These are phyloP conservation scores for Pandemis corylana DNA, from an alignment of 2,888 invertebrate species.

Conservation along the genomic window DNA sequence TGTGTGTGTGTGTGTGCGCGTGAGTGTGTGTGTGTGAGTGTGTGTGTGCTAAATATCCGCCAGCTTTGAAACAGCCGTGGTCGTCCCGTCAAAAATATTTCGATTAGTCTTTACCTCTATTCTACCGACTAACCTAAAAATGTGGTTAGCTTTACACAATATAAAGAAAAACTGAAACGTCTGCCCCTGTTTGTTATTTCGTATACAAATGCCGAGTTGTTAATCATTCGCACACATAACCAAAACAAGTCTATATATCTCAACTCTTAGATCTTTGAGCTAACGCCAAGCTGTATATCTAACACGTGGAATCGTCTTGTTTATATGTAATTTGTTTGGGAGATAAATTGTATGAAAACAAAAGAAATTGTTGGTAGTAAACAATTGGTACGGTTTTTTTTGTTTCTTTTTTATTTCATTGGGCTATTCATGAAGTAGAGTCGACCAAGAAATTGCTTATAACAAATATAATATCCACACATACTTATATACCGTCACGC, in stretches of 20 bases:
- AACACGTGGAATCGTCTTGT: conserved; percentile 13
- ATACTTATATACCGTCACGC: too few relatives aligned
- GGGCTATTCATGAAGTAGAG: too few relatives aligned
- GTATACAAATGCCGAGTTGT: conserved; percentile 27
- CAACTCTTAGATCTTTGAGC: conserved; percentile 25
- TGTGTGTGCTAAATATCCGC: too few relatives aligned
- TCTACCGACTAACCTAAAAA: not conserved
- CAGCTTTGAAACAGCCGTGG: too few relatives aligned
- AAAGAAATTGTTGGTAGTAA: conserved; percentile 25
- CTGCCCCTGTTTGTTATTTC: conserved; percentile 16
- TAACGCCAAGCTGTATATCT: conserved; percentile 32
- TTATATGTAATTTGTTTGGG: conserved; percentile 25
- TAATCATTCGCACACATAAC: conserved; percentile 23
- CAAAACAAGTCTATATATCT: conserved; percentile 34
- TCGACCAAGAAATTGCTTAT: too few relatives aligned
- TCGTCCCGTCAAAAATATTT: too few relatives aligned
- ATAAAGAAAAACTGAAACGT: not conserved
- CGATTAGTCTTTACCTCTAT: not conserved
- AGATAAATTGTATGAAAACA: conserved; percentile 34
- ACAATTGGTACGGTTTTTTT: not conserved
- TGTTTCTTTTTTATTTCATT: too few relatives aligned
- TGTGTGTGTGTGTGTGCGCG: too few relatives aligned
- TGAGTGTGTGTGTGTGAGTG: too few relatives aligned
- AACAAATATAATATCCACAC: too few relatives aligned
- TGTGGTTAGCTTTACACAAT: conserved; percentile 1